phyloP scores from a whole-genome alignment of 2,113 vertebrate genomes.

The Nasalis larvatus region DNA sequence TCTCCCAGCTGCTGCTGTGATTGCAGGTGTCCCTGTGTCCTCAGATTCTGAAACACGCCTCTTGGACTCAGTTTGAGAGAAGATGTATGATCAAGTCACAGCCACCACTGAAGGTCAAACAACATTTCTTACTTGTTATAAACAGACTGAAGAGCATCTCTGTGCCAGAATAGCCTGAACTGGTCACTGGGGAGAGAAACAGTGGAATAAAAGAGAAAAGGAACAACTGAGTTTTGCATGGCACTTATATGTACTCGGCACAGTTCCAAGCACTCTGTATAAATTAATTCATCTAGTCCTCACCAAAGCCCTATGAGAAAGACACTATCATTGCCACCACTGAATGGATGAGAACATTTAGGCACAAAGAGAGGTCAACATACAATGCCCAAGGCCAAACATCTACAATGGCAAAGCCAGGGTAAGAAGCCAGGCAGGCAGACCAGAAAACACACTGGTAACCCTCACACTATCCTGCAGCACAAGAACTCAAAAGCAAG shows the following conservation, averaged over 20 bases:
- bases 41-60: not conserved
- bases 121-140: not conserved
- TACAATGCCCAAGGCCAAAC: not conserved
- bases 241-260: not conserved
- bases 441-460: not conserved
- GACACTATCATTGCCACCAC: rapidly evolving
- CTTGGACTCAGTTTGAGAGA: not conserved
- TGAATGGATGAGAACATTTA: not conserved
- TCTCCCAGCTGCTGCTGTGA: not conserved
- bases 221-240: not conserved
- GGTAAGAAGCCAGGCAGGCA: not conserved
- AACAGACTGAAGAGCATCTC: not conserved
- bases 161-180: not conserved
- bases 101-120: not conserved
- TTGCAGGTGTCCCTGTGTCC: not conserved
- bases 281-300: not conserved
- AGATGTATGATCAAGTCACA: not conserved
- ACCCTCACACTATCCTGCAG: rapidly evolving
- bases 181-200: not conserved
- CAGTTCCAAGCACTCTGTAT: rapidly evolving
- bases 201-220: not conserved
- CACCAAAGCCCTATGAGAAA: not conserved
- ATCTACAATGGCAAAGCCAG: not conserved
- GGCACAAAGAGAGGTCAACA: not conserved
- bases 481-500: not conserved